Evolutionary conservation across 1,140 invertebrate species (phyloP), one percentile per base, ranked within the genome.

Genomic region (Neocloeon triangulifer): DNA sequence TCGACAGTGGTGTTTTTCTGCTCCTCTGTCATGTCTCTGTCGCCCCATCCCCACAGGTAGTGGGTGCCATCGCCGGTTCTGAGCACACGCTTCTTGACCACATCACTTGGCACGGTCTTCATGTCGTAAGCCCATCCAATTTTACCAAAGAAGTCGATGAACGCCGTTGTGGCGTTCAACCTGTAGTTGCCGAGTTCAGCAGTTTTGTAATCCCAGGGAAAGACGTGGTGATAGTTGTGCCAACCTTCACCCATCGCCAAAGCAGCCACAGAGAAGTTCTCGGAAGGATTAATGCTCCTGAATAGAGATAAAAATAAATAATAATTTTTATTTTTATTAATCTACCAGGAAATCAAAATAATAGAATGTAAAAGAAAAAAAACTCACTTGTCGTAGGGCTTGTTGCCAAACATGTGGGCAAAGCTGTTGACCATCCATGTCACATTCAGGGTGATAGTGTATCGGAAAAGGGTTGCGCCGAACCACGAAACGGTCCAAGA

Each of bases 341-440:
- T n/a, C n/a, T n/a, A n/a, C n/a, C n/a, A n/a, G n/a, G n/a, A n/a
- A n/a, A n/a, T n/a, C n/a, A n/a, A n/a, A n/a, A n/a, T n/a, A n/a
- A n/a, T n/a, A n/a, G n/a, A n/a, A n/a, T n/a, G n/a, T n/a, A n/a
- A n/a, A n/a, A n/a, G n/a, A n/a, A n/a, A n/a, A n/a, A n/a, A n/a
- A n/a, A n/a, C n/a, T 68, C 53, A 69, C 74, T 68, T 69, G 52
- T 96, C 89, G 48, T 95, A 97, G 0, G 91, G 89, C 45, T 71
- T 73, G 35, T 68, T 64, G 28, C 92, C 92, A 57, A 77, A 89
- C 43, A 88, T 64, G 55, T 96, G 91, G 2, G 89, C 89, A 12
- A 80, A 79, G 35, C 81, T 88, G 52, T 97, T 97, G 1, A 96
- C 89, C 22, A 88, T 57, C 89, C 91, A 97, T 2, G 91, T 96